A percentile compares a stretch with the other conserved stretches of the same genome.
Evolutionary conservation across 2,113 vertebrate species (phyloP).

Genomic region (Corapipo altera): DNA sequence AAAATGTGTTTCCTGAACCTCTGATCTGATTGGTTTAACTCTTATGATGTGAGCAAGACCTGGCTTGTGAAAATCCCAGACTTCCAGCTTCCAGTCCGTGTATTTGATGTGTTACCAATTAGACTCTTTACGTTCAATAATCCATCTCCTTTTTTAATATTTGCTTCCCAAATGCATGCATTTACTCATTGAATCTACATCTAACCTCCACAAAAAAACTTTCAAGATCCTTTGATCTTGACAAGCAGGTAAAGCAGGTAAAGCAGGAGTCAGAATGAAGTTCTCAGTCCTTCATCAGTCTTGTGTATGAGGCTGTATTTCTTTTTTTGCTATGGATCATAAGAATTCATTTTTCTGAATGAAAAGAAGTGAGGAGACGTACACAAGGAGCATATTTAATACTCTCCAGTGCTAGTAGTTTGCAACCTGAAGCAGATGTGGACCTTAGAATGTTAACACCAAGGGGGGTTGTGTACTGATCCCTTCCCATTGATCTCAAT

Average conservation of each 20-base stretch:
- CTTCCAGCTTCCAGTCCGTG: neutral
- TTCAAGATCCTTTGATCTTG: neutral
- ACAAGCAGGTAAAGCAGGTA: neutral
- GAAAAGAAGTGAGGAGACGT: neutral
- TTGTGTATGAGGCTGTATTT: neutral
- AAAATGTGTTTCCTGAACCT: neutral
- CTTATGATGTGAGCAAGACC: neutral
- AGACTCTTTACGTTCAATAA: neutral
- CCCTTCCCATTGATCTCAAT: neutral
- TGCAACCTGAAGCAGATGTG: neutral
- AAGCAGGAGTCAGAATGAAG: neutral
- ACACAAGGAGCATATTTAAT: neutral
- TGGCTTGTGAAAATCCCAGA: neutral
- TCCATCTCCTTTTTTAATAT: neutral
- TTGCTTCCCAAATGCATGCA: neutral
- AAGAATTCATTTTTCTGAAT: neutral
- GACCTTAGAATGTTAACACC: neutral
- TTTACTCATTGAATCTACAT: neutral
- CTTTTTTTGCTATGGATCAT: neutral
- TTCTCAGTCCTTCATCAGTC: neutral
- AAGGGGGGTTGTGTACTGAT: fast-evolving
- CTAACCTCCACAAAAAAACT: neutral
- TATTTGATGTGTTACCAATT: neutral
- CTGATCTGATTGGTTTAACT: neutral
- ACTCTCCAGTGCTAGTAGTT: neutral